phyloP scores from a whole-genome alignment of 2,113 vertebrate species.

The Ctenodactylus gundi region DNA sequence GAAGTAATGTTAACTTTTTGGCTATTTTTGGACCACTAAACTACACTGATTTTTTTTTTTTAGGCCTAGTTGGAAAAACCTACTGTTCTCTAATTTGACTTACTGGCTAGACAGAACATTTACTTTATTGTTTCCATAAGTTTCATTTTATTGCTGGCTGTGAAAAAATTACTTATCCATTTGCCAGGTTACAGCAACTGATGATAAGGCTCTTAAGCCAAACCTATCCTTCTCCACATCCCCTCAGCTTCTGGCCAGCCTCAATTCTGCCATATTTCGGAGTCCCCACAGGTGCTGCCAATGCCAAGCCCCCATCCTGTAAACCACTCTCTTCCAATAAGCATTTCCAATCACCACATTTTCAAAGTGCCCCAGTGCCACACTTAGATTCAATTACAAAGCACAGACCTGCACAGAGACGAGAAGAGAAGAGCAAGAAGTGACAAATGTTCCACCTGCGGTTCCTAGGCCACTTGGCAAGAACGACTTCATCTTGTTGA shows the following conservation, averaged over 20 bases:
- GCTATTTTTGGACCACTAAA: background rate
- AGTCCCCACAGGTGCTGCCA: background rate
- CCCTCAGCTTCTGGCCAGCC: constrained; percentile 33
- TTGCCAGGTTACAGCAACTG: constrained; percentile 69
- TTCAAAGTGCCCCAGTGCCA: constrained; percentile 51
- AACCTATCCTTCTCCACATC: background rate
- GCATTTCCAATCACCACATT: constrained; percentile 39
- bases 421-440: background rate
- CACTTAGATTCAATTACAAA: constrained; percentile 63
- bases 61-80: constrained; percentile 32
- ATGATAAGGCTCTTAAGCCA: constrained; percentile 14
- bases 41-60: constrained; percentile 12
- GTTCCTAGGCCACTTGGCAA: background rate
- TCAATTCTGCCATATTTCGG: background rate
- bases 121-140: constrained; percentile 74
- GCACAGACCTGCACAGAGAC: background rate
- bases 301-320: constrained; percentile 54
- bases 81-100: constrained; percentile 61
- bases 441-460: background rate
- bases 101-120: constrained; percentile 66
- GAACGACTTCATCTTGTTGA: background rate
- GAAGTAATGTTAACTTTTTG: constrained; percentile 19
- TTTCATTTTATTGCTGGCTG: constrained; percentile 71
- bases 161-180: constrained; percentile 65
- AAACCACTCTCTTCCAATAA: constrained; percentile 54